phyloP scores from a whole-genome alignment of 2,888 invertebrate species.

The Clivina fossor region DNA sequence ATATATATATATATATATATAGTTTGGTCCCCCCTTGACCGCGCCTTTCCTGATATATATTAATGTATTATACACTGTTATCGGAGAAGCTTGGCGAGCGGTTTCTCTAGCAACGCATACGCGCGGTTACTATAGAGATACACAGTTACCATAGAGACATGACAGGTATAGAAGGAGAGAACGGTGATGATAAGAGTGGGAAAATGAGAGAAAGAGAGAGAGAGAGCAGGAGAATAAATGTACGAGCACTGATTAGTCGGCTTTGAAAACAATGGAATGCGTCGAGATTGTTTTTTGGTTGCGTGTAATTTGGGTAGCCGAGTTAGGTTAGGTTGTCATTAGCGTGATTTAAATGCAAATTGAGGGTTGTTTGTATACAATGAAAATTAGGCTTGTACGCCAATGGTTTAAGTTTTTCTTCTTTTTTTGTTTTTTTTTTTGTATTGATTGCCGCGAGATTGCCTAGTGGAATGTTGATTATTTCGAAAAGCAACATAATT shows the following conservation, averaged over 20 bases:
- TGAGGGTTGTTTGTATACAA: slow-evolving; percentile 15
- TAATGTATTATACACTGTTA: slow-evolving; percentile 12
- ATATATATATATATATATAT: too few species aligned
- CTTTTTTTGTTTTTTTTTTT: too few species aligned
- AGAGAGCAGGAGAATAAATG: slow-evolving; percentile 10
- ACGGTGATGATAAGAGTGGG: too few species aligned
- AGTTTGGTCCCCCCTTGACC: slow-evolving; percentile 10
- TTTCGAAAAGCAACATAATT: too few species aligned
- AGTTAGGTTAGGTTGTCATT: too few species aligned
- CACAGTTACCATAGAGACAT: background rate
- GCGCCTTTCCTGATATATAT: slow-evolving; percentile 28
- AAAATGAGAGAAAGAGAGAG: too few species aligned
- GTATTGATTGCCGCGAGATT: too few species aligned
- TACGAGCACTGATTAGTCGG: slow-evolving; percentile 5
- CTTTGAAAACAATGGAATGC: slow-evolving; percentile 20
- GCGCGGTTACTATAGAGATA: background rate
- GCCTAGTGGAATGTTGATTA: too few species aligned
- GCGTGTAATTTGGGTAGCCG: slow-evolving; percentile 17
- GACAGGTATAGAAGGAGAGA: background rate
- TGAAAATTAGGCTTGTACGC: slow-evolving; percentile 12
- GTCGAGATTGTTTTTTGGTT: slow-evolving; percentile 14
- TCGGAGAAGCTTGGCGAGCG: too few species aligned
- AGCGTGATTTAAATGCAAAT: slow-evolving; percentile 24
- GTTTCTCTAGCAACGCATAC: too few species aligned
- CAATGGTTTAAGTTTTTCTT: slow-evolving; percentile 1